Conservation (phyloP, 2,888 invertebrate species). For the Oligia strigilis region DNA sequence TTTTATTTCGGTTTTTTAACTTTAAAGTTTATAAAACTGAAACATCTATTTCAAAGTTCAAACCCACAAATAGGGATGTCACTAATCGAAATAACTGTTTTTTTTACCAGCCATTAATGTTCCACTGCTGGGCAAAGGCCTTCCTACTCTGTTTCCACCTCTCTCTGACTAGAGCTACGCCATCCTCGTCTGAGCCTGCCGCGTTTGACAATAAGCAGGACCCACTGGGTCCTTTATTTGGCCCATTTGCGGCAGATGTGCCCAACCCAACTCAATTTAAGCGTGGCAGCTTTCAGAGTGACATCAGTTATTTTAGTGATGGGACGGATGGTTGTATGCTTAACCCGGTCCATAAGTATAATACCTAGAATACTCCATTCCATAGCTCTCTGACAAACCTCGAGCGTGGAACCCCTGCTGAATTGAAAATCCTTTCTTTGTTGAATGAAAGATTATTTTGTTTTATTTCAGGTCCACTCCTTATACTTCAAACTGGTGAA, state of each 20-base stretch:
- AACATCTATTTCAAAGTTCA: background rate
- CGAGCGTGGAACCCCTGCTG: background rate
- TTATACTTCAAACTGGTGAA: conserved; percentile 74
- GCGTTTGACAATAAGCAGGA: background rate
- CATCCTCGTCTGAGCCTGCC: too few species aligned
- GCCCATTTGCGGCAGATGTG: background rate
- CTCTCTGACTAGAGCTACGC: too few species aligned
- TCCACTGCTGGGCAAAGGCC: too few species aligned
- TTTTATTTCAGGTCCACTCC: conserved; percentile 74
- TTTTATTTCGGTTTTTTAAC: background rate
- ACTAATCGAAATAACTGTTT: background rate
- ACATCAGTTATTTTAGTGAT: background rate
- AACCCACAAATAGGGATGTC: background rate
- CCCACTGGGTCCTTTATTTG: background rate
- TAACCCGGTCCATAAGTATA: background rate
- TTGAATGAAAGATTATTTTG: background rate
- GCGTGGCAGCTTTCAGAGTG: background rate
- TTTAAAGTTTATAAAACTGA: background rate
- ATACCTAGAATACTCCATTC: background rate
- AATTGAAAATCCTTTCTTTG: background rate
- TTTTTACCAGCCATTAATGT: too few species aligned
- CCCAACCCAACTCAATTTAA: too few species aligned
- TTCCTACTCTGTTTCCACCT: too few species aligned
- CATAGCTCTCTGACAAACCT: background rate
- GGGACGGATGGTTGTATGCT: background rate